Base-by-base conservation (phyloP, 1,140 invertebrate genomes). In the Homarus americanus region DNA sequence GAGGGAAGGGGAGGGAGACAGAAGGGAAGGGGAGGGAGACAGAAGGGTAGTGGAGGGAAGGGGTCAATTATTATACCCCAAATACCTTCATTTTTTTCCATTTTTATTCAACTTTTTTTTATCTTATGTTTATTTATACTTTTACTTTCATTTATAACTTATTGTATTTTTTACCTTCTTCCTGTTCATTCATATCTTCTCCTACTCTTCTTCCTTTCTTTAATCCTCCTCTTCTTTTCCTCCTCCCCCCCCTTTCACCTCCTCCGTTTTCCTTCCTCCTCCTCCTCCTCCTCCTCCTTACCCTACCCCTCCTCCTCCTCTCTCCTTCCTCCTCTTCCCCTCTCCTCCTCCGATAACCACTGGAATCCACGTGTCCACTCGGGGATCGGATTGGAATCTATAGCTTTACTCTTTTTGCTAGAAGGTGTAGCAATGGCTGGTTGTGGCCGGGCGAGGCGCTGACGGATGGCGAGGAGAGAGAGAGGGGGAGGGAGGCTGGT, bases 301-400 rank as follows among this genome's bases (percentile, higher is more conserved):
- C 34, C 36, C 53, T 36, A 5, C 53, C 32, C 5, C 36, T 34
- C 34, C 53, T 28, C 41, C 15, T 66, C 66, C 40, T 40, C 15
- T 32, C 58, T 72, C 82, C 66, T 72, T 44, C 84, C 49, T 38
- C 40, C 49, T 41, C 44, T 86, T 40, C 44, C 20, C 73, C 41
- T 44, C 49, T 86, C 44, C 75, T 78, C 85, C 75, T 87, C 85
- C 85, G 85, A 87, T 87, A 79, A 87, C 85, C 85, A 78, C 79
- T 78, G 34, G 85, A 87, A 17, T 78, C 85, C 85, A 78, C 72
- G 75, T 79, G 85, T 87, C 85, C 85, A 87, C 85, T 87, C 53
- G 73, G 40, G 49, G 44, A 87, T 87, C 75, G 85, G 85, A 83
- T 90, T 90, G 87, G 80, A 90, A 82, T 90, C 79, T 90, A 90